phyloP scores from a whole-genome alignment of 2,113 vertebrate genomes.

The Mystacornis crossleyi region DNA sequence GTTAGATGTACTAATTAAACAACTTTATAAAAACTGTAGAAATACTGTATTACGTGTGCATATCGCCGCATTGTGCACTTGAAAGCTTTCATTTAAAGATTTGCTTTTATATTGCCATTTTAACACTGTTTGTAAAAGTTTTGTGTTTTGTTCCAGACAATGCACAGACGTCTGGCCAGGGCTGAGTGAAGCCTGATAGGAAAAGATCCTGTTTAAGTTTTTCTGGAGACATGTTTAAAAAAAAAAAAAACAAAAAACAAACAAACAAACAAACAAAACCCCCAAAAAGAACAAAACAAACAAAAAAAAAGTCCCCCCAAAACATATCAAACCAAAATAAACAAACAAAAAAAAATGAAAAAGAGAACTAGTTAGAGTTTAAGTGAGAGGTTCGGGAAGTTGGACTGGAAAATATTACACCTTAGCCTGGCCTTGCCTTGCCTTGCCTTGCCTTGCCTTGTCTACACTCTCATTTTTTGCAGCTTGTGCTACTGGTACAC shows the following conservation, averaged over 20 bases:
- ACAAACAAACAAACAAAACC: no score
- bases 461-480: neutral
- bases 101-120: neutral
- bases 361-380: neutral
- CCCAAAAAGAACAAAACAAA: no score
- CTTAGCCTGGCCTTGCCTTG: neutral
- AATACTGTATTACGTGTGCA: rapidly evolving
- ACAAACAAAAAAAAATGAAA: neutral
- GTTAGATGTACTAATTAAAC: neutral
- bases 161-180: neutral
- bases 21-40: neutral
- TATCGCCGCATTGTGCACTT: rapidly evolving
- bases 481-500: neutral
- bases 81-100: neutral
- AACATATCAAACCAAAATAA: neutral
- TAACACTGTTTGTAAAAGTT: neutral
- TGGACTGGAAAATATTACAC: neutral
- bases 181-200: neutral
- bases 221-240: neutral
- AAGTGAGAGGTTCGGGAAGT: rapidly evolving
- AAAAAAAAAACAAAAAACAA: neutral
- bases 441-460: neutral
- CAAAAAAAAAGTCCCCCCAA: no score
- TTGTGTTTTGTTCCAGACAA: neutral
- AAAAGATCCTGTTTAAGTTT: neutral